Evolutionary conservation across 2,113 vertebrate genomes (phyloP), one percentile per base, ranked within the genome.

Genomic region (Bubo blakistoni): DNA sequence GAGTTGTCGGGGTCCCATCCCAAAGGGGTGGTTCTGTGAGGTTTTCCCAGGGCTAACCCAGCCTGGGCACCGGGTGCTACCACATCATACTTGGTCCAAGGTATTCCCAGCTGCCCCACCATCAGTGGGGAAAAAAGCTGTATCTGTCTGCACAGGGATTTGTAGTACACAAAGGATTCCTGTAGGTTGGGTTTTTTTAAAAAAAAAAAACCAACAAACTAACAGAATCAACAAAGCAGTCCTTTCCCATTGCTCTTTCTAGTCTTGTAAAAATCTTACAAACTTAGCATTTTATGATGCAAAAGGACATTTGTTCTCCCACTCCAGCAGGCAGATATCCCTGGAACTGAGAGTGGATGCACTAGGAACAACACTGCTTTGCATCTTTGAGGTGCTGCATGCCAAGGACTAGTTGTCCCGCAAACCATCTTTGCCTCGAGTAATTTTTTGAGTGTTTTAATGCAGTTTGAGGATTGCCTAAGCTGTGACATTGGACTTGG

Each of bases 1-100:
- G 1, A 19, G 65, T 81, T 30, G 27, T 65, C 0, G 0, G 27
- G 8, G 24, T 66, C 57, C 30, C 12, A 34, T 62, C 47, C 38
- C 42, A 67, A 81, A 86, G 34, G 21, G 70, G 5, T 44, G 46
- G 11, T 25, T 71, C 42, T 70, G 55, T 0, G 0, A 29, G 16
- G 44, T 22, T 84, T 78, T 81, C 44, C 22, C 26, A 27, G 29
- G 54, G 49, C 32, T 70, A 52, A 73, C 19, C 16, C 30, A 47
- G 51, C 46, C 51, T n/a, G 34, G 26, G 7, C 16, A 47, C 32
- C 63, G 13, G 69, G 21, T 8, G 69, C 18, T 63, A 34, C 58
- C 29, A 9, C 0, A 4, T 59, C 21, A 4, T 18, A 36, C 1
- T 0, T 59, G 44, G 22, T 51, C 22, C 59, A 51, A 47, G 29